Evolutionary conservation across 2,888 invertebrate species (phyloP).

Genomic region (Celastrina argiolus): DNA sequence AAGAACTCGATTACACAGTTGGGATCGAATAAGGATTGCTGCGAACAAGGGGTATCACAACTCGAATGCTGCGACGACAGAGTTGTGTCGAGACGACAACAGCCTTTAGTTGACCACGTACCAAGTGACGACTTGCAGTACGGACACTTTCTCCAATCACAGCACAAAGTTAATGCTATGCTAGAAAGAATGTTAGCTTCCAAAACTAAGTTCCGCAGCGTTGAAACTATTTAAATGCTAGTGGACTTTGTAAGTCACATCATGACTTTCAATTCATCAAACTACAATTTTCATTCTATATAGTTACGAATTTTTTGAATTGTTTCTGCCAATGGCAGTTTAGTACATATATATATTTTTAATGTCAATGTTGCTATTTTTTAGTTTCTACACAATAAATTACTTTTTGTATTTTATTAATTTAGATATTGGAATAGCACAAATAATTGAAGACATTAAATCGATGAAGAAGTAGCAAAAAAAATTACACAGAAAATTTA

Average conservation of each 20-base stretch:
- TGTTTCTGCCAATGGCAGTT: too few species aligned
- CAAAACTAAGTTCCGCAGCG: constrained; percentile 44
- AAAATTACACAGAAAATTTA: too few species aligned
- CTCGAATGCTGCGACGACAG: constrained; percentile 36
- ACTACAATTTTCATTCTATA: too few species aligned
- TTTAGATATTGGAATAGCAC: too few species aligned
- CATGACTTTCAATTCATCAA: not conserved
- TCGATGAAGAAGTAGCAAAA: too few species aligned
- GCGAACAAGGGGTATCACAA: constrained; percentile 31
- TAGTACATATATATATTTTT: not conserved
- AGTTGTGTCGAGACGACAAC: constrained; percentile 48
- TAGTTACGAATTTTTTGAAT: too few species aligned
- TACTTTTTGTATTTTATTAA: not conserved
- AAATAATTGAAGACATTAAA: too few species aligned
- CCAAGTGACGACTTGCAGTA: constrained; percentile 54
- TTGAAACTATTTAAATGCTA: constrained; percentile 40
- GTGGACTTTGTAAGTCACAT: too few species aligned
- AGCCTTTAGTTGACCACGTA: constrained; percentile 44
- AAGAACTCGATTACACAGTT: constrained; percentile 12
- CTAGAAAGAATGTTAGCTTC: constrained; percentile 54
- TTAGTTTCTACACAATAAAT: not conserved
- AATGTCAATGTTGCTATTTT: not conserved
- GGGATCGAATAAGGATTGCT: constrained; percentile 30
- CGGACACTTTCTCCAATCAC: constrained; percentile 56
- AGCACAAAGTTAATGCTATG: constrained; percentile 65